A percentile compares a stretch with the other conserved stretches of the same genome.
These are phyloP conservation scores for Neomonachus schauinslandi DNA, from an alignment of 2,113 vertebrate species.

Conservation along the genomic window DNA sequence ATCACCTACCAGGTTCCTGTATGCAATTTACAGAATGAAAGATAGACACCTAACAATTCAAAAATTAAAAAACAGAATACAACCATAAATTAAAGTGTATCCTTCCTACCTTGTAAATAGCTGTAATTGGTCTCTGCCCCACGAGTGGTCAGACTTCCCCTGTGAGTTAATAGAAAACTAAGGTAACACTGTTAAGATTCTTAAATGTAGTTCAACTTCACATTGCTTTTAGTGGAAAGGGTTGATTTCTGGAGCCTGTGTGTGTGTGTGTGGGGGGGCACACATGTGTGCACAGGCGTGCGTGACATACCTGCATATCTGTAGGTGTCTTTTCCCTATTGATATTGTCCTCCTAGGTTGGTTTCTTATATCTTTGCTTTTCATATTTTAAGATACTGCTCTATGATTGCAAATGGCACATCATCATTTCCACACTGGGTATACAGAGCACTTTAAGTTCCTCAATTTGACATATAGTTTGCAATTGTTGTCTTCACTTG, in stretches of 20 bases:
- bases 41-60: slow-evolving; percentile 54
- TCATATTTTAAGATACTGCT: slow-evolving; percentile 27
- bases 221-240: not conserved
- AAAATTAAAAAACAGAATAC: slow-evolving; percentile 61
- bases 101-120: slow-evolving; percentile 11
- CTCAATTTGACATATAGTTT: not conserved
- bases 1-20: slow-evolving; percentile 35
- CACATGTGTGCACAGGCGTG: too few relatives aligned
- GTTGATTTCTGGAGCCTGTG: not conserved
- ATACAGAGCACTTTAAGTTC: slow-evolving; percentile 25
- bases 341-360: not conserved
- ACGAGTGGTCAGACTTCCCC: not conserved
- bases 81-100: slow-evolving; percentile 36
- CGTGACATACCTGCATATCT: not conserved
- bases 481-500: not conserved
- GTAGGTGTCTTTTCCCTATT: not conserved
- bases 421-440: not conserved
- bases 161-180: slow-evolving; percentile 61
- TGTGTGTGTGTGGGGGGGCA: not conserved
- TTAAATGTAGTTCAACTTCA: slow-evolving; percentile 24
- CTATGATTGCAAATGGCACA: not conserved
- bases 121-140: slow-evolving; percentile 27
- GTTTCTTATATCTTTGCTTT: slow-evolving; percentile 27
- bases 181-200: not conserved
- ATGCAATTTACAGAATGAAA: slow-evolving; percentile 45